phyloP scores from a whole-genome alignment of 2,113 vertebrate genomes.

The Hepsetus odoe region DNA sequence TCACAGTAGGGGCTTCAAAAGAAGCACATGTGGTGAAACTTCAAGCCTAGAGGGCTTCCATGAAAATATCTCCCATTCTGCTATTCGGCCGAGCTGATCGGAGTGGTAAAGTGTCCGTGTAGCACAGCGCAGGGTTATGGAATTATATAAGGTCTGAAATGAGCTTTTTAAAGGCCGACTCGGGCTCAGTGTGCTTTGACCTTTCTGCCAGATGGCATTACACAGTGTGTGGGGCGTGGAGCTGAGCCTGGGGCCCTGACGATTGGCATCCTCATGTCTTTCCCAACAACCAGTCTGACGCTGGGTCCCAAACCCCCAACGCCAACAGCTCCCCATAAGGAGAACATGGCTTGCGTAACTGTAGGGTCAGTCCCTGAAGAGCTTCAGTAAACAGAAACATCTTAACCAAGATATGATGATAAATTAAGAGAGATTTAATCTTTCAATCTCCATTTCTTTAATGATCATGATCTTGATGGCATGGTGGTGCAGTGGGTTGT shows the following conservation, averaged over 20 bases:
- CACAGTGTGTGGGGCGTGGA: constrained; percentile 40
- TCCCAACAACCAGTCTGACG: constrained; percentile 44
- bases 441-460: too few relatives aligned
- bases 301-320: background rate
- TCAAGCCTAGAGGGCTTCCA: background rate
- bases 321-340: constrained; percentile 28
- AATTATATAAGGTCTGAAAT: constrained; percentile 31
- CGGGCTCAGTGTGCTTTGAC: constrained; percentile 57
- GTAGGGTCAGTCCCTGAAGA: background rate
- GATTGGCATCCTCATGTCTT: constrained; percentile 45
- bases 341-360: constrained; percentile 34
- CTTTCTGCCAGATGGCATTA: constrained; percentile 67
- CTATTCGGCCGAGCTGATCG: background rate
- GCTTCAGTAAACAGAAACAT: background rate
- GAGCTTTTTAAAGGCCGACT: constrained; percentile 44
- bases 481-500: too few relatives aligned
- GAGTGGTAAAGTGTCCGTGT: background rate
- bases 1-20: too few relatives aligned
- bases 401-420: too few relatives aligned
- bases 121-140: background rate
- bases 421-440: too few relatives aligned
- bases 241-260: constrained; percentile 26
- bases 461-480: too few relatives aligned
- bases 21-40: background rate
- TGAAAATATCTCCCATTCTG: too few relatives aligned